Conservation (phyloP, 1,140 invertebrate species). For the Drosophila ironensis region DNA sequence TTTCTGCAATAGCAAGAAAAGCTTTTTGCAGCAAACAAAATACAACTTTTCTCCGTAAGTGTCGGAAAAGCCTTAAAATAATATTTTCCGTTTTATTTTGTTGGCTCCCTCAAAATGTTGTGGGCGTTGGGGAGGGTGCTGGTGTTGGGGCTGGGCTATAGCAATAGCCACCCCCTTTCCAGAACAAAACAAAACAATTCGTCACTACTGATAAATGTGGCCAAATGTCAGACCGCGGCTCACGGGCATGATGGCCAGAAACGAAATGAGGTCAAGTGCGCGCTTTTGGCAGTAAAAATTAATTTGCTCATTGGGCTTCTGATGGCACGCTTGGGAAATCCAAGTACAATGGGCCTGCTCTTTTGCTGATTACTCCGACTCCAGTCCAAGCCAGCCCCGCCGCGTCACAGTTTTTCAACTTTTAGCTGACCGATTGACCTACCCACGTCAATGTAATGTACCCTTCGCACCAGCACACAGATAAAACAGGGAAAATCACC, state of each 20-base stretch:
- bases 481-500: conserved; percentile 10
- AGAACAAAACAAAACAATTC: conserved; percentile 14
- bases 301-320: conserved; percentile 53
- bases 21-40: conserved; percentile 58
- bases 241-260: neutral
- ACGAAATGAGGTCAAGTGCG: conserved; percentile 65
- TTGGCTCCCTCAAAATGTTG: neutral
- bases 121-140: neutral
- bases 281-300: conserved; percentile 45
- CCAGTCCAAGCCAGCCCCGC: too few species aligned
- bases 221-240: conserved; percentile 1
- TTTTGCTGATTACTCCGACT: conserved; percentile 30
- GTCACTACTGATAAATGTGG: conserved; percentile 42
- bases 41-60: conserved; percentile 37
- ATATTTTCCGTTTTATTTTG: conserved; percentile 15
- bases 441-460: conserved; percentile 77
- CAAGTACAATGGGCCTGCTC: conserved; percentile 22
- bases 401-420: too few species aligned
- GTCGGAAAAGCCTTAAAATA: conserved; percentile 47
- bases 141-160: neutral
- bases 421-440: conserved; percentile 78
- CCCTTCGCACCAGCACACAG: conserved; percentile 18
- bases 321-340: conserved; percentile 52
- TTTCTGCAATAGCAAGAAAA: conserved; percentile 67
- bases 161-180: neutral